Evolutionary conservation across 1,140 invertebrate genomes (phyloP).

Genomic region (Diachasma alloeum): DNA sequence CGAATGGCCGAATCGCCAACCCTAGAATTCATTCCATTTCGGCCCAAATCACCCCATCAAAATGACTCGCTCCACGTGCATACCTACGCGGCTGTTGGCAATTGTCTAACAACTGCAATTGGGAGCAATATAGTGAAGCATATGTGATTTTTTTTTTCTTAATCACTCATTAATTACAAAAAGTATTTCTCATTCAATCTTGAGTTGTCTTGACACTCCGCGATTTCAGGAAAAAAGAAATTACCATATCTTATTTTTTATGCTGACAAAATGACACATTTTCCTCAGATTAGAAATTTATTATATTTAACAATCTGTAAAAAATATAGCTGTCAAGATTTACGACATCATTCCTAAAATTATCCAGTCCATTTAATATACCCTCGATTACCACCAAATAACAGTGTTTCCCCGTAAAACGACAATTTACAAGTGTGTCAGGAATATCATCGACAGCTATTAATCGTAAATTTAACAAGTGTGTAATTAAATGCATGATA

Average conservation of each 20-base stretch:
- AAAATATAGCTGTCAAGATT: neutral
- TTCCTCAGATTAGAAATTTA: too few relatives aligned
- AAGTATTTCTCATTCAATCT: too few relatives aligned
- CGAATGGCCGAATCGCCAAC: constrained; percentile 46
- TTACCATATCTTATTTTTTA: too few relatives aligned
- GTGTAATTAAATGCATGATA: constrained; percentile 29
- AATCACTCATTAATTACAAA: too few relatives aligned
- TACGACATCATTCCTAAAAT: neutral
- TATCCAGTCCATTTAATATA: too few relatives aligned
- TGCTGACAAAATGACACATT: too few relatives aligned
- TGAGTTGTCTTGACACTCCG: too few relatives aligned
- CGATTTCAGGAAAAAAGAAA: too few relatives aligned
- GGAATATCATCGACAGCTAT: neutral
- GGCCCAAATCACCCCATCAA: constrained; percentile 54
- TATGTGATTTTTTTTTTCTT: too few relatives aligned
- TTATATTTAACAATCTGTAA: neutral
- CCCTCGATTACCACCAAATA: neutral
- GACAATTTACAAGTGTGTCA: constrained; percentile 2
- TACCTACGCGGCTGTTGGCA: too few relatives aligned
- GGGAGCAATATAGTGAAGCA: too few relatives aligned
- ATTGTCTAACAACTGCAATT: too few relatives aligned
- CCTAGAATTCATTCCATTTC: constrained; percentile 35
- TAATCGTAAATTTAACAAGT: constrained; percentile 20
- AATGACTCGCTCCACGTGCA: constrained; percentile 27
- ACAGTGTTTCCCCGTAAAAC: neutral